These are phyloP conservation scores for Hippocampus barbouri DNA, from an alignment of 2,113 vertebrate genomes.

Conservation along the genomic window DNA sequence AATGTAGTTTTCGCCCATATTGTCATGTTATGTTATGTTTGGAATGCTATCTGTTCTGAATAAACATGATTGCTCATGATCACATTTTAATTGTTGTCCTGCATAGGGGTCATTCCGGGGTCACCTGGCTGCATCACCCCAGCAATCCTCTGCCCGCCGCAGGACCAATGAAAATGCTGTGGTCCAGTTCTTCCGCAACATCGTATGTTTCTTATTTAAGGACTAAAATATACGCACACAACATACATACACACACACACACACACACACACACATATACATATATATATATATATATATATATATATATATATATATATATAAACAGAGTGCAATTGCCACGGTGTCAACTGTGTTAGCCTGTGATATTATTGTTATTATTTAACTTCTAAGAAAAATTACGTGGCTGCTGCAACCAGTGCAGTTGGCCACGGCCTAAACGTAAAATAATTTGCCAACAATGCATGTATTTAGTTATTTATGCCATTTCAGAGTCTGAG, in stretches of 20 bases:
- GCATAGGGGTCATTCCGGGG: slow-evolving; percentile 73
- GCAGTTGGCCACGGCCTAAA: no score
- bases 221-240: not conserved
- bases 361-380: no score
- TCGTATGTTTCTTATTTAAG: slow-evolving; percentile 76
- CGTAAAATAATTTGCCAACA: no score
- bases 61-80: not conserved
- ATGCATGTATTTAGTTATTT: no score
- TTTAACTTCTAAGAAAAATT: no score
- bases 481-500: not conserved
- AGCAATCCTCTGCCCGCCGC: slow-evolving; percentile 80
- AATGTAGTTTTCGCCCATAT: not conserved
- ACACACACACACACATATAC: no score
- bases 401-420: no score
- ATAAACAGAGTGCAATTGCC: not conserved
- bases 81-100: slow-evolving; percentile 7
- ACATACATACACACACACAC: no score
- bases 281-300: no score
- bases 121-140: slow-evolving; percentile 79
- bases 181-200: slow-evolving; percentile 96
- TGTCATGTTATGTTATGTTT: not conserved
- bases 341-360: no score
- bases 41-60: not conserved
- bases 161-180: slow-evolving; percentile 88
- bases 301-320: no score